phyloP scores from a whole-genome alignment of 2,888 invertebrate genomes.

The Acheta domesticus region DNA sequence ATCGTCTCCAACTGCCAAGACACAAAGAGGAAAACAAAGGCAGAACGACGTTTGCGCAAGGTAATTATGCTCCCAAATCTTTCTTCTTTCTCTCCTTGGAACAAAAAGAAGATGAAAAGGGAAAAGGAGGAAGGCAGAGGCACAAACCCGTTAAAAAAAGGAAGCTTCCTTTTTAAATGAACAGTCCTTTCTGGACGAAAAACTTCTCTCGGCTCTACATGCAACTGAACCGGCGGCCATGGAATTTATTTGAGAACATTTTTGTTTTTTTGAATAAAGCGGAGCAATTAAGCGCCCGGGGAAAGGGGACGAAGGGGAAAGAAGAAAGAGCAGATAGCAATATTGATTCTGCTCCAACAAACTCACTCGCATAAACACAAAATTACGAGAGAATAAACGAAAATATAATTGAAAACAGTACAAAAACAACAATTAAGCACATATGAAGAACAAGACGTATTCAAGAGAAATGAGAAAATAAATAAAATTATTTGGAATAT shows the following conservation, averaged over 20 bases:
- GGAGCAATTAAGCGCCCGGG: neutral
- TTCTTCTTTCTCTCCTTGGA: neutral
- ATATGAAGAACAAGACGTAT: no score
- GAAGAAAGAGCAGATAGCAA: no score
- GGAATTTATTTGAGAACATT: conserved; percentile 18
- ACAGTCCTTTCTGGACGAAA: conserved; percentile 5
- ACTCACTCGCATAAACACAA: no score
- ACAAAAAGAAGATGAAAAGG: neutral
- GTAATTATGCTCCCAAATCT: conserved; percentile 3
- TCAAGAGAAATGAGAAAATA: no score
- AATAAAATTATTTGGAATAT: no score
- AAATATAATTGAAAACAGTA: no score
- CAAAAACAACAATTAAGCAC: no score
- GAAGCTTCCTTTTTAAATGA: conserved; percentile 11
- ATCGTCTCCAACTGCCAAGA: conserved; percentile 1
- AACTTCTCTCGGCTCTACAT: neutral
- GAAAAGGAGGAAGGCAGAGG: no score
- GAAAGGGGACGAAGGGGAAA: no score
- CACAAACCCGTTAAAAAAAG: neutral
- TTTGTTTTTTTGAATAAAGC: neutral
- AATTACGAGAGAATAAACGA: no score
- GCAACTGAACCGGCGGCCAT: neutral
- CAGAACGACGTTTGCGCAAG: neutral
- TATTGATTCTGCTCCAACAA: no score
- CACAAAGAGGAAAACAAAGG: neutral